These are phyloP conservation scores for Stictonetta naevosa DNA, from an alignment of 2,113 vertebrate species.

Conservation along the genomic window DNA sequence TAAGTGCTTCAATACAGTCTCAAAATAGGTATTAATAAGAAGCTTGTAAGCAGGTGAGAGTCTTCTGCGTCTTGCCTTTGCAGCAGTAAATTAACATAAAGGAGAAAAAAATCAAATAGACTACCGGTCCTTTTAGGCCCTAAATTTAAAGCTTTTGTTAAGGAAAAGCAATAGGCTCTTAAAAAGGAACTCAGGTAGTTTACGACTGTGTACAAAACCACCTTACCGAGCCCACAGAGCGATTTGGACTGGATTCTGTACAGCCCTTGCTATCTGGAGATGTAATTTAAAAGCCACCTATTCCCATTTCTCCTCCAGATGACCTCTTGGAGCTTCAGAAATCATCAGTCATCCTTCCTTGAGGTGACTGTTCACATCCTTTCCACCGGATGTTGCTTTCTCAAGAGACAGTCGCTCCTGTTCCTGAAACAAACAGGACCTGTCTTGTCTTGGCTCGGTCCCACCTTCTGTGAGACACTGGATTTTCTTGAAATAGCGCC, in stretches of 20 bases:
- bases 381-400: not conserved
- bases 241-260: not conserved
- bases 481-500: constrained; percentile 5
- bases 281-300: not conserved
- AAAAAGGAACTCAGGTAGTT: not conserved
- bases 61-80: not conserved
- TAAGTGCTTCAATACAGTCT: not conserved
- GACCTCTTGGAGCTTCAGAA: constrained; percentile 12
- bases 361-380: constrained; percentile 35
- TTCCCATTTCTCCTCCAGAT: constrained; percentile 24
- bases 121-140: not conserved
- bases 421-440: constrained; percentile 41
- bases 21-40: not conserved
- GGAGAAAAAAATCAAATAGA: not conserved
- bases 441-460: not conserved
- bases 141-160: not conserved
- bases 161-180: not conserved
- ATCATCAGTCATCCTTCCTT: not conserved
- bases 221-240: not conserved
- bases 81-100: not conserved
- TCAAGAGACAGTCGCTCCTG: constrained; percentile 20
- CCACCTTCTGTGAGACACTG: constrained; percentile 22
- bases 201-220: not conserved
- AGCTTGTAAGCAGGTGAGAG: not conserved
- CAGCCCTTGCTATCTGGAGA: not conserved